These are phyloP conservation scores for Parelbella ahira DNA, from an alignment of 2,888 invertebrate genomes.

Conservation along the genomic window DNA sequence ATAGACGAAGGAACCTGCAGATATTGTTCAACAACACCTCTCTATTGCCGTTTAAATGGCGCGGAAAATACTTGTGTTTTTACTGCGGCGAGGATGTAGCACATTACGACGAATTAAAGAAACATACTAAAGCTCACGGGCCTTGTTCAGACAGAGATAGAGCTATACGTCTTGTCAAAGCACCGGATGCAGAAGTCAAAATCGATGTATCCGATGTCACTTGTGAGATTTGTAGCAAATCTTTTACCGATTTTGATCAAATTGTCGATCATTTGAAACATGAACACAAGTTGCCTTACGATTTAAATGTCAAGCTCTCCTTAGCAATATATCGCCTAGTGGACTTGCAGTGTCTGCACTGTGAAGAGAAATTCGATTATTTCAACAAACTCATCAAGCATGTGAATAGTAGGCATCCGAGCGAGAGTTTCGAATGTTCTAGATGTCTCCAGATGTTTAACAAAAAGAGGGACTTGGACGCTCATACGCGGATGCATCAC, in stretches of 20 bases:
- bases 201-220: constrained; percentile 56
- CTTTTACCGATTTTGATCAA: constrained; percentile 37
- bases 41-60: constrained; percentile 39
- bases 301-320: constrained; percentile 41
- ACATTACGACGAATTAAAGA: constrained; percentile 32
- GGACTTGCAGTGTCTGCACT: constrained; percentile 54
- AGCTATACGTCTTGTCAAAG: constrained; percentile 50
- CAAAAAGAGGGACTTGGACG: constrained; percentile 50
- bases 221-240: constrained; percentile 50
- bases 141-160: constrained; percentile 45
- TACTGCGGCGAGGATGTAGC: constrained; percentile 35
- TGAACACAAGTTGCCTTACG: constrained; percentile 50
- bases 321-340: constrained; percentile 48
- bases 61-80: constrained; percentile 35
- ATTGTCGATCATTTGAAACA: constrained; percentile 46
- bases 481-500: constrained; percentile 50
- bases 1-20: constrained; percentile 33
- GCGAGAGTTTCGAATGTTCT: constrained; percentile 44
- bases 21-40: constrained; percentile 38
- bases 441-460: constrained; percentile 50
- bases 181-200: constrained; percentile 56
- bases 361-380: constrained; percentile 44
- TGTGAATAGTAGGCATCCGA: constrained; percentile 48
- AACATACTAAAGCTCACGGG: constrained; percentile 38
- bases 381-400: constrained; percentile 54